Evolutionary conservation across 2,797 vertebrate species (phyloP), one percentile per base, ranked within the genome.

Genomic region (Sebastes matsubarae): DNA sequence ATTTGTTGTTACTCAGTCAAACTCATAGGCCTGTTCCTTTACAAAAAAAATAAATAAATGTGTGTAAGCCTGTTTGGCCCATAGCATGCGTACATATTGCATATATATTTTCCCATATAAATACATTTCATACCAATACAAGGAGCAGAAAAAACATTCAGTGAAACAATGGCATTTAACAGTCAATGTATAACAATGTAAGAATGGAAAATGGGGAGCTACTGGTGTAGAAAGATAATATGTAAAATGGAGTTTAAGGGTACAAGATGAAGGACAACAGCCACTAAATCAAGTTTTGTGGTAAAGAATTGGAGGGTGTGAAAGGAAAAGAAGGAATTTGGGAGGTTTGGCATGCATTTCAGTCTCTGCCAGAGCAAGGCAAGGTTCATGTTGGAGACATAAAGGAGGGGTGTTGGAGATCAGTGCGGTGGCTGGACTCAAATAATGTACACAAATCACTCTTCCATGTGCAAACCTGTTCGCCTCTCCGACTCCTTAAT

Each of bases 1-100:
- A 57, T 67, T 80, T 79, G 60, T 65, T 79, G 50, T 87, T 80
- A 63, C 69, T 61, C 42, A 71, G 42, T 79, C 71, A 83, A 92
- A 90, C 63, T 77, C 64, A 64, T 4, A 65, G 71, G 50, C 72
- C 27, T 22, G 52, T 75, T 88, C 70, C 24, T 83, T 82, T 89
- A 86, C 59, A 80, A 83, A 82, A 85, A 82, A 80, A 89, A 74
- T 76, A 54, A 34, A 87, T 36, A 67, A 72, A 76, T 73, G 61
- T 77, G 67, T 83, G 57, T 82, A 61, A 85, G 83, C 78, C 80
- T 79, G 76, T 90, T 92, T 84, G 92, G 86, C 87, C 81, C 78
- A 77, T 80, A 82, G 88, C 95, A 96, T 96, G 95, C 95, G 68
- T 95, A 94, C 90, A 95, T 95, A 94, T 93, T 94, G 90, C 92